Evolutionary conservation across 2,888 invertebrate genomes (phyloP).

Genomic region (Polyommatus icarus): DNA sequence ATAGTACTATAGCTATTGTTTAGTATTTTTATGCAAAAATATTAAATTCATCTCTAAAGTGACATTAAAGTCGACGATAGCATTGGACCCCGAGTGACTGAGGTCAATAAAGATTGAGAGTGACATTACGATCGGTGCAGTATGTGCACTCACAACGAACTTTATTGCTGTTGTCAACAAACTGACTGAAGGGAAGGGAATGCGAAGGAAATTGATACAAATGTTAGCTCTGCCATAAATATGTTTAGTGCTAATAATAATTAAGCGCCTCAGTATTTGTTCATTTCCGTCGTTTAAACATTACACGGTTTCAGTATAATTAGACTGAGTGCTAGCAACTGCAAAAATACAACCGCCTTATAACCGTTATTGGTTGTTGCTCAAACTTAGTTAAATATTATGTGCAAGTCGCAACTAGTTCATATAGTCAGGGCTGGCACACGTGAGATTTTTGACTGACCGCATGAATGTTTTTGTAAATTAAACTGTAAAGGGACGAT

Average conservation of each 20-base stretch:
- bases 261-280: neutral
- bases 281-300: constrained; percentile 1
- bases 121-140: too few species aligned
- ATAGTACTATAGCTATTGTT: too few species aligned
- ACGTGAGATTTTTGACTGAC: neutral
- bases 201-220: neutral
- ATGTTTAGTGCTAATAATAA: neutral
- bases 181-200: too few species aligned
- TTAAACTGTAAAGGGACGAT: too few species aligned
- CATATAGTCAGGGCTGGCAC: neutral
- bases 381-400: constrained; percentile 5
- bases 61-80: too few species aligned
- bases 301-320: constrained; percentile 1
- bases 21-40: too few species aligned
- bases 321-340: neutral
- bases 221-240: neutral
- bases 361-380: constrained; percentile 16
- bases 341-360: neutral
- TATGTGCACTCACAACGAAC: too few species aligned
- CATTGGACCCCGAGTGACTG: too few species aligned
- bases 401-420: neutral
- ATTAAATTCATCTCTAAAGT: too few species aligned
- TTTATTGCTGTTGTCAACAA: too few species aligned
- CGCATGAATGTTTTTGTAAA: too few species aligned
- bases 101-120: too few species aligned